Base-by-base conservation (phyloP, 1,140 invertebrate genomes). In the Helicoverpa armigera region DNA sequence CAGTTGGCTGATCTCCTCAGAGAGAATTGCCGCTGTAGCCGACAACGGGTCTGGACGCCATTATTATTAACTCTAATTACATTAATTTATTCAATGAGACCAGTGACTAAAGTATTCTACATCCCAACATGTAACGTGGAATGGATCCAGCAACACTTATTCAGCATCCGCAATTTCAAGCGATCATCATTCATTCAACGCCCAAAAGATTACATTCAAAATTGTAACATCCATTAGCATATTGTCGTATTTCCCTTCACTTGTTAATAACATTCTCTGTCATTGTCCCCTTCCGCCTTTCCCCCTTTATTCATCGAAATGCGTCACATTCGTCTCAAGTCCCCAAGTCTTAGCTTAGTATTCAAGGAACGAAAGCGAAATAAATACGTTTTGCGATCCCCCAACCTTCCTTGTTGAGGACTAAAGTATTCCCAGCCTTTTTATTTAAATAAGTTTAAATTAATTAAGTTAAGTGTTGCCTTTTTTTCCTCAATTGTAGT, bases 391-490 rank as follows among this genome's bases (percentile, higher is more conserved):
- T 13, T 69, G 9, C 35, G 65, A 67, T 69, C 65, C 18, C 48
- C 50, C 43, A 69, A 16, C n/a, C n/a, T 50, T 50, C 65, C 65
- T 69, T 50, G 65, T 69, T 50, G 35, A 16, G n/a, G 13, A 16
- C 31, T 67, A n/a, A 18, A 48, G 16, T 18, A 43, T 50, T 50
- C 16, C 1, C 16, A 69, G n/a, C 35, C 16, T 69, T 60, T 60
- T 61, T 69, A 69, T 69, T 69, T 69, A 50, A 69, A 69, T 69
- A 16, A 67, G 35, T 67, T 65, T 13, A 67, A 50, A 48, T 50
- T 50, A n/a, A 67, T 67, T 67, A 50, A 48, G 43, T 16, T 67
- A 50, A 67, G 63, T 67, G 63, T 48, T 48, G 16, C 48, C 43
- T 67, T 48, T 61, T 67, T 48, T 16, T 16, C 43, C 13, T 43